A percentile compares a stretch with the other conserved stretches of the same genome.
phyloP scores from a whole-genome alignment of 2,113 vertebrate species.

The Chelonoidis abingdonii region DNA sequence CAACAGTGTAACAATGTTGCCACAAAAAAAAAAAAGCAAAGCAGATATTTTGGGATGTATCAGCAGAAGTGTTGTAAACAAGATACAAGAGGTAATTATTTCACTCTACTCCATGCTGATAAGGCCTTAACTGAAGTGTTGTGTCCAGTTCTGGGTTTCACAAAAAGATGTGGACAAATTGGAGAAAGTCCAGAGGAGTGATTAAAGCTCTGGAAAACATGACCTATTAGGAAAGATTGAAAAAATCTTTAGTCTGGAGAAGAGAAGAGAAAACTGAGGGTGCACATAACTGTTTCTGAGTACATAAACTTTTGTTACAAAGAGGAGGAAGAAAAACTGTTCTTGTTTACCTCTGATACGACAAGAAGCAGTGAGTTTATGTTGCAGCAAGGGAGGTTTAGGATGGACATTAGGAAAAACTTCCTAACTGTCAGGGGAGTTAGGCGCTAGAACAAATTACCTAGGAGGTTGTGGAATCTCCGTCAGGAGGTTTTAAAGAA shows the following conservation, averaged over 20 bases:
- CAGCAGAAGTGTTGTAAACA: not conserved
- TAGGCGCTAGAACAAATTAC: not conserved
- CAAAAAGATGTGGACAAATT: no score
- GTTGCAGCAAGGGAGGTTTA: not conserved
- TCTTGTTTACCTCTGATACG: not conserved
- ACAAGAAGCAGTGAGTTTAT: not conserved
- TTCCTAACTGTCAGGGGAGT: not conserved
- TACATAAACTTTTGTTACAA: not conserved
- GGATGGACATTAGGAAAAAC: no score
- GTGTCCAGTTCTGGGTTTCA: no score
- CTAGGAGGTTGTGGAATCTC: no score
- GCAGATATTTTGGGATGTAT: not conserved
- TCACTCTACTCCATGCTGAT: no score
- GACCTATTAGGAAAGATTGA: not conserved
- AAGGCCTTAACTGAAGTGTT: no score
- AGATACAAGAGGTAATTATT: no score
- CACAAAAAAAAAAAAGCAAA: not conserved
- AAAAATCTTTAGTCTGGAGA: not conserved
- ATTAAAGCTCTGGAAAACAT: not conserved
- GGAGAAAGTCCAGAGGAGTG: no score
- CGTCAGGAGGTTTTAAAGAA: not conserved
- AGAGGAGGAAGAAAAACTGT: not conserved
- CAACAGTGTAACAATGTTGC: not conserved
- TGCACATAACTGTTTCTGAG: no score
- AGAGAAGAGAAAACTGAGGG: not conserved